Evolutionary conservation across 2,797 vertebrate genomes (phyloP).

Genomic region (Manis pentadactyla): DNA sequence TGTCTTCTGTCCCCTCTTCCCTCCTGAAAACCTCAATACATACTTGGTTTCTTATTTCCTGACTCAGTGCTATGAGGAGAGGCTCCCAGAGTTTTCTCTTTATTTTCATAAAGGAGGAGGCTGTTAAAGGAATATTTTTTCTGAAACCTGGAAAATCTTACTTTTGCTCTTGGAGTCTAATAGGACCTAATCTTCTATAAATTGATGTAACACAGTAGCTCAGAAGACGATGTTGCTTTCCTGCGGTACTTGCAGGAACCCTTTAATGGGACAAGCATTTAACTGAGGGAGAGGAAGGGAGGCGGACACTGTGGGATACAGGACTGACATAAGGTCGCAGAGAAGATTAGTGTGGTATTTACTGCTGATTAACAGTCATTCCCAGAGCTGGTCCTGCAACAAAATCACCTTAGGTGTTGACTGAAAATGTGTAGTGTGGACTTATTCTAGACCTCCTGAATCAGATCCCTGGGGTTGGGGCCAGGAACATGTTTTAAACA

Average conservation of each 20-base stretch:
- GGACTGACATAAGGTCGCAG: background rate
- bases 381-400: background rate
- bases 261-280: background rate
- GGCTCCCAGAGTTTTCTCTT: background rate
- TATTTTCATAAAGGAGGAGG: background rate
- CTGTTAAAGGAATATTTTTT: conserved; percentile 15
- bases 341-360: background rate
- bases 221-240: background rate
- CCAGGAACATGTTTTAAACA: background rate
- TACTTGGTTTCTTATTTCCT: conserved; percentile 8
- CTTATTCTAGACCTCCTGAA: background rate
- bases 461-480: background rate
- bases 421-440: background rate
- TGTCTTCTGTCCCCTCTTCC: background rate
- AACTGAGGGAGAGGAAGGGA: background rate
- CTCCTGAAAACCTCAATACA: background rate
- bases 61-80: background rate
- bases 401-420: background rate
- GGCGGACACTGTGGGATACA: background rate
- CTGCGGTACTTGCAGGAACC: background rate
- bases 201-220: background rate
- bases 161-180: background rate
- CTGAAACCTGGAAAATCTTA: background rate
- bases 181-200: background rate
- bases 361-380: background rate